Conservation (phyloP, 2,888 invertebrate genomes). For the Spicauda simplicius region DNA sequence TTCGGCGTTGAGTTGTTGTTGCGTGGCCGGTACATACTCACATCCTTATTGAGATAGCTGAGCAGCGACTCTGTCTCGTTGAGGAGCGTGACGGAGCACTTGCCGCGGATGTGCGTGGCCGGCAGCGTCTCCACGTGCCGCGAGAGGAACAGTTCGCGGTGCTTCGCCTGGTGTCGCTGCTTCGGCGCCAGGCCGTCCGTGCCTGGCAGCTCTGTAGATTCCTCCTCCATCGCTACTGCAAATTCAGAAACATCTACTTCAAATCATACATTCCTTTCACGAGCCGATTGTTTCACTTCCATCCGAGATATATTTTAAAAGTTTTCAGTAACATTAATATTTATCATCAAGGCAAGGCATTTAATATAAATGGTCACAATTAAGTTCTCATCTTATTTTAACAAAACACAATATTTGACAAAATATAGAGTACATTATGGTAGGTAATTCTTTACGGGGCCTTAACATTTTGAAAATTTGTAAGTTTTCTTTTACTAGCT, state of each 20-base stretch:
- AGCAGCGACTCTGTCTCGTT: constrained; percentile 99
- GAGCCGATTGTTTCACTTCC: constrained; percentile 5
- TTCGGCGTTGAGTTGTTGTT: constrained; percentile 7
- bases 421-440: too few species aligned
- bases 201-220: constrained; percentile 85
- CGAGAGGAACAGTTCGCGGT: constrained; percentile 98
- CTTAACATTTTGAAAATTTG: too few species aligned
- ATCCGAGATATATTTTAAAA: not conserved
- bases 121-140: constrained; percentile 99
- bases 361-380: too few species aligned
- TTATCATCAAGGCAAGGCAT: too few species aligned
- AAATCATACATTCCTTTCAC: constrained; percentile 17
- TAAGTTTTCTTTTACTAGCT: too few species aligned
- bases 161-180: constrained; percentile 97
- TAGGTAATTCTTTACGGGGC: too few species aligned
- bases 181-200: constrained; percentile 90
- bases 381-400: too few species aligned
- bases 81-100: constrained; percentile 99
- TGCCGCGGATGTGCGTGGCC: constrained; percentile 99
- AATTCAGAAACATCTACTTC: constrained; percentile 47
- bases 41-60: constrained; percentile 98
- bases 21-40: constrained; percentile 84
- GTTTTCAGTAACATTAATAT: too few species aligned
- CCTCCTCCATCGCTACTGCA: constrained; percentile 89
- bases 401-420: too few species aligned